Evolutionary conservation across 23 tunicate species (phyloP).

Genomic region (Styela clava): DNA sequence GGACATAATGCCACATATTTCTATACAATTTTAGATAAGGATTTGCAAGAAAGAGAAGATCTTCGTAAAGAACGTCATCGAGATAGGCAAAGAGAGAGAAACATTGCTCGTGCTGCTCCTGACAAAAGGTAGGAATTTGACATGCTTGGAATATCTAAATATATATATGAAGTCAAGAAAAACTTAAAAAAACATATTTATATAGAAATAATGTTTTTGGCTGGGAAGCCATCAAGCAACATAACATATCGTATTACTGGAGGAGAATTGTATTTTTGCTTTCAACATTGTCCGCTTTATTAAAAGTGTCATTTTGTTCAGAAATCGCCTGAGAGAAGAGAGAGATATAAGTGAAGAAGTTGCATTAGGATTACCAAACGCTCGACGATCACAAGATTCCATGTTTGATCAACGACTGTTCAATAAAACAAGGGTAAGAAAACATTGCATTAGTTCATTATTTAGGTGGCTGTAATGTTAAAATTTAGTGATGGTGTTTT

Average conservation of each 20-base stretch:
- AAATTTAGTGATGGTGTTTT: too few species aligned
- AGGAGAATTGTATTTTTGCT: too few species aligned
- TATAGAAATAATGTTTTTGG: not conserved
- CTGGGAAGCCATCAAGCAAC: not conserved
- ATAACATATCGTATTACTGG: too few species aligned
- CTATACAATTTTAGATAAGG: too few species aligned
- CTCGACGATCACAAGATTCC: conserved; percentile 63
- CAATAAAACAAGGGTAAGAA: conserved; percentile 69
- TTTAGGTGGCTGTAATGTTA: too few species aligned
- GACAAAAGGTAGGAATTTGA: conserved; percentile 83
- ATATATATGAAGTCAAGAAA: not conserved
- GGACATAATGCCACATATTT: too few species aligned
- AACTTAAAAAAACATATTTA: not conserved
- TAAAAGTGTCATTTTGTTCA: not conserved
- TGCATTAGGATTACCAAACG: conserved; percentile 93
- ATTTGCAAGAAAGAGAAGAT: conserved; percentile 75
- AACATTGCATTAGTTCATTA: too few species aligned
- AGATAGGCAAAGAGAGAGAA: conserved; percentile 70
- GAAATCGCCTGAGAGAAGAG: conserved; percentile 47
- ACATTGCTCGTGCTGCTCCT: conserved; percentile 97
- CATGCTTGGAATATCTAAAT: too few species aligned
- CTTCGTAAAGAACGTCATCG: conserved; percentile 86
- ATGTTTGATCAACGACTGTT: conserved; percentile 96
- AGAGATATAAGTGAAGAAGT: conserved; percentile 95
- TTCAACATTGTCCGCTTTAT: too few species aligned